Conservation (phyloP, 2,888 invertebrate species). For the Eupithecia tripunctaria region DNA sequence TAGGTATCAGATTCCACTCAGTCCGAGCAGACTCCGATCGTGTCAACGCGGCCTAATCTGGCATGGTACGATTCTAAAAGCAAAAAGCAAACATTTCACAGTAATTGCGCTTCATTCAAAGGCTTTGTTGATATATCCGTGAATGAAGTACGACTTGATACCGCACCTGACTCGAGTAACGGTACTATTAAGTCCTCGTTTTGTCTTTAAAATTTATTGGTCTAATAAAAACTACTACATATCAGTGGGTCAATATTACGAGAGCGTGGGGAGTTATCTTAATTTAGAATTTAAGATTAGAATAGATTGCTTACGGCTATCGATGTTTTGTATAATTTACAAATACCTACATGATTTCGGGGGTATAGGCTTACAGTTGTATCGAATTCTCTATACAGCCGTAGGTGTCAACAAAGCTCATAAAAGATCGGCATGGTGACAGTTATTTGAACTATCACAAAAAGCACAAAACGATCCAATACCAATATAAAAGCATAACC, state of each 20-base stretch:
- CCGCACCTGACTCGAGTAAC: constrained; percentile 59
- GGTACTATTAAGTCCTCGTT: constrained; percentile 56
- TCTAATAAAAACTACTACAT: constrained; percentile 53
- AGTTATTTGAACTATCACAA: constrained; percentile 43
- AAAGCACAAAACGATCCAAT: constrained; percentile 56
- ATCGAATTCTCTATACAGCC: constrained; percentile 9
- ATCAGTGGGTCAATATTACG: constrained; percentile 49
- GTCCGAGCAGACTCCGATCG: too few species aligned
- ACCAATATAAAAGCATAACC: constrained; percentile 65
- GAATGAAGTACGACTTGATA: constrained; percentile 40
- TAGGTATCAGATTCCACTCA: too few species aligned
- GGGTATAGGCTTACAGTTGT: constrained; percentile 18
- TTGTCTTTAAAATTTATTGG: constrained; percentile 59
- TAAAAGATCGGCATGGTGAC: constrained; percentile 16
- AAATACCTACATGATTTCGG: constrained; percentile 18
- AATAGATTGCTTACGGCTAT: constrained; percentile 41
- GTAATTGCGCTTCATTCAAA: constrained; percentile 23
- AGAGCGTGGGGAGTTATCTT: constrained; percentile 47
- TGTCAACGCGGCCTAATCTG: constrained; percentile 20
- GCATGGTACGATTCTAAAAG: constrained; percentile 24
- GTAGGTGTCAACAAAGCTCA: constrained; percentile 21
- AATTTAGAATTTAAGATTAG: constrained; percentile 44
- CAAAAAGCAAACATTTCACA: constrained; percentile 22
- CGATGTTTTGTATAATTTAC: constrained; percentile 34
- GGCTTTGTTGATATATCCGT: constrained; percentile 21